A percentile compares a stretch with the other conserved stretches of the same genome.
phyloP scores from a whole-genome alignment of 2,797 vertebrate species.

The Anas flavirostris region DNA sequence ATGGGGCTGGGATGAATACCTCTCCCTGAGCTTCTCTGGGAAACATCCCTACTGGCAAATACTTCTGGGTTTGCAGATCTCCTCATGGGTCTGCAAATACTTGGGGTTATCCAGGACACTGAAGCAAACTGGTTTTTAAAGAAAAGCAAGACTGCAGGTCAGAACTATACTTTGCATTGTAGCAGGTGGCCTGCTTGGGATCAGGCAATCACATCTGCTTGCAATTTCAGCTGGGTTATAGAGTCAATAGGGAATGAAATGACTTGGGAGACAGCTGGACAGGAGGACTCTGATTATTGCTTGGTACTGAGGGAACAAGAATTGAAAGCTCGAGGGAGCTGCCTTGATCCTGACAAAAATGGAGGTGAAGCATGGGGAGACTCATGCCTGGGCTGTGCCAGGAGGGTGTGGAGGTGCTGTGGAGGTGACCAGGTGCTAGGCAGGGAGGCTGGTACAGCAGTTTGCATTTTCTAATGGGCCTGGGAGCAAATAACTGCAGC shows the following conservation, averaged over 20 bases:
- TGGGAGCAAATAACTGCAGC: fast-evolving
- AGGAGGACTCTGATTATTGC: neutral
- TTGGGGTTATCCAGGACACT: neutral
- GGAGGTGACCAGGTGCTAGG: neutral
- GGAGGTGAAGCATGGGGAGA: neutral
- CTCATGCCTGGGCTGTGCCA: neutral
- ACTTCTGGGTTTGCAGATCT: neutral
- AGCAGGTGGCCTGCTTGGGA: neutral
- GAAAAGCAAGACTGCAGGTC: neutral
- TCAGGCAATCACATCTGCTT: neutral
- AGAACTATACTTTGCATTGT: neutral
- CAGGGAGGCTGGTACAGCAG: neutral
- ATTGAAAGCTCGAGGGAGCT: neutral
- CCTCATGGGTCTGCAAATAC: neutral
- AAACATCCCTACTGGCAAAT: neutral
- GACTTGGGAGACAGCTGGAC: neutral
- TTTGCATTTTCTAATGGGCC: neutral
- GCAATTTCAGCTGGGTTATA: neutral
- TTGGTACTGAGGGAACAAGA: fast-evolving
- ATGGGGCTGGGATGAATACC: neutral
- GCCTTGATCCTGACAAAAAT: neutral
- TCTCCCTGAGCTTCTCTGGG: neutral
- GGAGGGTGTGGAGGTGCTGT: neutral
- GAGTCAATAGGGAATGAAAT: neutral
- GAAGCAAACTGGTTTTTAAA: neutral